Percentiles rank a stretch among this genome's conserved stretches.
Conservation (phyloP, 2,888 invertebrate species). For the Campaea margaritaria region DNA sequence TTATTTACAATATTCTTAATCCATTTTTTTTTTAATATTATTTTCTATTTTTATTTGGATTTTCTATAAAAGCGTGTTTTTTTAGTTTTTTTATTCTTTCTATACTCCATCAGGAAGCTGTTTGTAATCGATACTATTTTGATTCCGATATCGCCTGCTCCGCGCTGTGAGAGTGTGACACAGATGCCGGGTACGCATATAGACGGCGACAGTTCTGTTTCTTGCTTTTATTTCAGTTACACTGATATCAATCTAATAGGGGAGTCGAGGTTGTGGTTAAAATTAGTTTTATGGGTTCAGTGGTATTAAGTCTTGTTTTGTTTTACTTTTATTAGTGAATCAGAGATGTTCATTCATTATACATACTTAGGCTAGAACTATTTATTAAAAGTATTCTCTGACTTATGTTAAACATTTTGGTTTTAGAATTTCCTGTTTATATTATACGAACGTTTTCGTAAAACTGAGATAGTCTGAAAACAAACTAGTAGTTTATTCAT, state of each 20-base stretch:
- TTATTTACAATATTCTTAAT: too few species aligned
- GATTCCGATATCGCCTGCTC: constrained; percentile 1
- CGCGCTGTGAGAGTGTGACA: constrained; percentile 13
- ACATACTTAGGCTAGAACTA: too few species aligned
- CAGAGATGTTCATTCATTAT: background rate
- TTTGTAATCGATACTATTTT: constrained; percentile 3
- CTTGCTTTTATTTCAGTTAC: constrained; percentile 24
- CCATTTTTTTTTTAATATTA: too few species aligned
- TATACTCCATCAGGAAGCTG: constrained; percentile 17
- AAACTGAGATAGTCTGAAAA: too few species aligned
- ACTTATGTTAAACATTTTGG: too few species aligned
- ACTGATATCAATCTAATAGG: constrained; percentile 22
- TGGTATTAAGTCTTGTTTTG: background rate
- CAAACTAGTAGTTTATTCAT: too few species aligned
- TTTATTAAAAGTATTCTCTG: too few species aligned
- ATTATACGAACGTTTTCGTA: too few species aligned
- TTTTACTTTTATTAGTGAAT: background rate
- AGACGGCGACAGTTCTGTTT: constrained; percentile 3
- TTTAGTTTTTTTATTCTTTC: too few species aligned
- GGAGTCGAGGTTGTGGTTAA: constrained; percentile 23
- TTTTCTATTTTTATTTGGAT: too few species aligned
- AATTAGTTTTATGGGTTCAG: constrained; percentile 25
- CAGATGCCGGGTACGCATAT: constrained; percentile 16
- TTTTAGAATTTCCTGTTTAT: too few species aligned
- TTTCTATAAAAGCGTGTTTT: too few species aligned